These are phyloP conservation scores for Drosophila maculinotata DNA, from an alignment of 2,888 invertebrate genomes.

Conservation along the genomic window DNA sequence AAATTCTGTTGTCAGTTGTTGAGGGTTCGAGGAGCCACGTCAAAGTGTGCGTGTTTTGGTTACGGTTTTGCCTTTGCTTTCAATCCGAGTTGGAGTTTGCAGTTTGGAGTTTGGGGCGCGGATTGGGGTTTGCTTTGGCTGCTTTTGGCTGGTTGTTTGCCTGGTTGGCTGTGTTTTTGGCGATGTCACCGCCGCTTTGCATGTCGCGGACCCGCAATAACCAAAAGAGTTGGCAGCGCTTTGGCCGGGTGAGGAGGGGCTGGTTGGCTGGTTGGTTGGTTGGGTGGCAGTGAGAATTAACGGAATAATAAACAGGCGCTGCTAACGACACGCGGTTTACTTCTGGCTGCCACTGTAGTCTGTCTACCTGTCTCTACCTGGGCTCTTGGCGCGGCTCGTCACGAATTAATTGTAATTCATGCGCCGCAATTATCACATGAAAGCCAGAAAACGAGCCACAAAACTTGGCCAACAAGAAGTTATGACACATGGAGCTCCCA, in stretches of 20 bases:
- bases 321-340: conserved; percentile 79
- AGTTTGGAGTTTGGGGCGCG: background rate
- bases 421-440: conserved; percentile 84
- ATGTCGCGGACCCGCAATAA: conserved; percentile 69
- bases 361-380: conserved; percentile 45
- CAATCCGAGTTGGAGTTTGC: background rate
- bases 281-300: conserved; percentile 67
- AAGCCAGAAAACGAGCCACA: conserved; percentile 44
- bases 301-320: conserved; percentile 82
- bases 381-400: conserved; percentile 77
- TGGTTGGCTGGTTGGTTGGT: too few species aligned
- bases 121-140: conserved; percentile 13
- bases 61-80: conserved; percentile 35
- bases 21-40: conserved; percentile 47
- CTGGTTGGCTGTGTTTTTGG: conserved; percentile 59
- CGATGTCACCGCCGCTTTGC: conserved; percentile 80
- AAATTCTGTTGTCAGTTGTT: conserved; percentile 54
- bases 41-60: conserved; percentile 57
- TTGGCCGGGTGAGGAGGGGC: background rate
- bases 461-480: conserved; percentile 37
- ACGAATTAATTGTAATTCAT: conserved; percentile 85
- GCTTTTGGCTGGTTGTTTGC: conserved; percentile 13
- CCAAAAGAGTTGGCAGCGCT: conserved; percentile 48
- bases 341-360: conserved; percentile 38
- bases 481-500: conserved; percentile 24